phyloP scores from a whole-genome alignment of 2,797 vertebrate genomes.

The Oreortyx pictus region DNA sequence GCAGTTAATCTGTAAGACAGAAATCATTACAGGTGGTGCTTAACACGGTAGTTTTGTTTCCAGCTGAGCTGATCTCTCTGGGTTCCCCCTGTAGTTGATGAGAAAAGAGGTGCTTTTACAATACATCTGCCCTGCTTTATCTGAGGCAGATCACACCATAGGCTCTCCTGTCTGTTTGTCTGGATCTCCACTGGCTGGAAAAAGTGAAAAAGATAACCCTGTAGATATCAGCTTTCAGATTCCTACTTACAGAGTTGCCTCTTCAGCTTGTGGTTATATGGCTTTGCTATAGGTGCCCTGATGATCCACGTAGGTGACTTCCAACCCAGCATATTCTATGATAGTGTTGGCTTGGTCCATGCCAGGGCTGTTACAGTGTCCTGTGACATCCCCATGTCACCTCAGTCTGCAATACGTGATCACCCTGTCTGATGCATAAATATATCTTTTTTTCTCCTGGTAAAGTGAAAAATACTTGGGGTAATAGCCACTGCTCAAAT shows the following conservation, averaged over 20 bases:
- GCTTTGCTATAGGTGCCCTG: not conserved
- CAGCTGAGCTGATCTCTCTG: not conserved
- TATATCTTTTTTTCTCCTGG: not conserved
- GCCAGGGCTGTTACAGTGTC: not conserved
- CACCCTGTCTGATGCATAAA: rapidly evolving
- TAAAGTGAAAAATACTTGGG: not conserved
- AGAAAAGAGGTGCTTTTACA: not conserved
- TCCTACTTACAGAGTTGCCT: not conserved
- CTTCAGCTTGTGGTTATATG: not conserved
- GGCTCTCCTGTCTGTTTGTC: not conserved
- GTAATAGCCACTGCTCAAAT: not conserved
- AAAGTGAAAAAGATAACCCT: not conserved
- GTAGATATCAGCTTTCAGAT: not conserved
- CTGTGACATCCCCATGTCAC: rapidly evolving
- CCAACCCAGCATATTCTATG: no score
- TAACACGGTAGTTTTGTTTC: not conserved
- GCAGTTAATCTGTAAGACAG: not conserved
- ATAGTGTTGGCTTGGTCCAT: no score
- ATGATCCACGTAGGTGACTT: no score
- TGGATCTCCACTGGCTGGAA: not conserved
- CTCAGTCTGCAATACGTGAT: rapidly evolving
- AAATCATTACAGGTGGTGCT: not conserved
- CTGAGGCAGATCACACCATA: not conserved
- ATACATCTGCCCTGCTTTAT: no score
- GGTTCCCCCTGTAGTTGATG: not conserved